Conservation (phyloP, 2,888 invertebrate species). For the Tuta absoluta region DNA sequence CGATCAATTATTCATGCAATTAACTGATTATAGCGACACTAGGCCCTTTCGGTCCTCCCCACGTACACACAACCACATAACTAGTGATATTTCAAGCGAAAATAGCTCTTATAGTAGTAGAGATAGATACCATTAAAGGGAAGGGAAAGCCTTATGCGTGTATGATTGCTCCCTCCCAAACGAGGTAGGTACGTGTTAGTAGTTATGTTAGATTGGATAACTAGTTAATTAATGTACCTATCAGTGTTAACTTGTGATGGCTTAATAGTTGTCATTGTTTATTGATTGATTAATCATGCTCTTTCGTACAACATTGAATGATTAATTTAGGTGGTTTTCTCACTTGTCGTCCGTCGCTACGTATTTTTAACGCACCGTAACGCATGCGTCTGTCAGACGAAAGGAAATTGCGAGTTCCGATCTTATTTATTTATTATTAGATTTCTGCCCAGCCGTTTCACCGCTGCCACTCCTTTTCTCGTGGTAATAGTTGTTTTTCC, state of each 20-base stretch:
- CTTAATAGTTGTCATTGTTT: not conserved
- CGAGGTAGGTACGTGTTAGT: slow-evolving; percentile 1
- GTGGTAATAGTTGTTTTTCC: too few relatives aligned
- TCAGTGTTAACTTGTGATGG: not conserved
- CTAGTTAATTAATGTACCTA: slow-evolving; percentile 1
- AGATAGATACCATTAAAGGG: not conserved
- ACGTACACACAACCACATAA: slow-evolving; percentile 21
- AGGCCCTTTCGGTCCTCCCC: slow-evolving; percentile 43
- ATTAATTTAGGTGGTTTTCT: too few relatives aligned
- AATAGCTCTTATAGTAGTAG: not conserved
- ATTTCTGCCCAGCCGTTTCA: too few relatives aligned
- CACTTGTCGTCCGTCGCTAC: too few relatives aligned
- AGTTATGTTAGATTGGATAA: not conserved
- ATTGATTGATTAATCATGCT: not conserved
- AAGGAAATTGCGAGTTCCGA: too few relatives aligned
- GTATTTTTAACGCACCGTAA: too few relatives aligned
- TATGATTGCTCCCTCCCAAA: not conserved
- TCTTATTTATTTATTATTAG: too few relatives aligned
- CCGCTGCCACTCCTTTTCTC: too few relatives aligned
- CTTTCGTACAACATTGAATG: too few relatives aligned
- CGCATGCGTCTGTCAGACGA: too few relatives aligned
- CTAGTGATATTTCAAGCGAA: not conserved
- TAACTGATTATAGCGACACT: slow-evolving; percentile 78
- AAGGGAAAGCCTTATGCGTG: not conserved
- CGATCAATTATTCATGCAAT: slow-evolving; percentile 78